Evolutionary conservation across 2,888 invertebrate species (phyloP).

Genomic region (Euclidia mi): DNA sequence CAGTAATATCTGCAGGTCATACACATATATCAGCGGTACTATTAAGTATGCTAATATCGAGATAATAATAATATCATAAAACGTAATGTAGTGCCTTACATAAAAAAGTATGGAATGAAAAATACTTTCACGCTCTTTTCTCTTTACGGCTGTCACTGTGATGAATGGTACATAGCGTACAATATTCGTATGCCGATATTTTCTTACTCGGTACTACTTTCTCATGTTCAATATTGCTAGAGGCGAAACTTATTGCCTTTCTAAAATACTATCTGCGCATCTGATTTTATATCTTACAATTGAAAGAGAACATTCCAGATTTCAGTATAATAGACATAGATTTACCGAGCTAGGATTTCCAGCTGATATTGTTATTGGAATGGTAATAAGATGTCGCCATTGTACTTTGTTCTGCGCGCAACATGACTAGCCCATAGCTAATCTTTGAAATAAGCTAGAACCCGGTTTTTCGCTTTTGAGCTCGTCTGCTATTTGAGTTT

Average conservation of each 20-base stretch:
- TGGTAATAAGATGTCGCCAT: constrained; percentile 3
- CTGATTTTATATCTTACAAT: no score
- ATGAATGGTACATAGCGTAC: constrained; percentile 17
- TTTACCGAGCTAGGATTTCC: not conserved
- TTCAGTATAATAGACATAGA: not conserved
- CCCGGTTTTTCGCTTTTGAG: no score
- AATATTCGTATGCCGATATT: constrained; percentile 19
- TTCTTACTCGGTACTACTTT: constrained; percentile 15
- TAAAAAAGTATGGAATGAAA: constrained; percentile 14
- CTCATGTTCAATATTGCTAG: constrained; percentile 24
- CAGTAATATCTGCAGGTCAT: constrained; percentile 6
- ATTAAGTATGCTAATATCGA: constrained; percentile 15
- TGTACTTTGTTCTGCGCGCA: constrained; percentile 2
- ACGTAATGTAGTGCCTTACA: constrained; percentile 13
- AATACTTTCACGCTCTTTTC: constrained; percentile 14
- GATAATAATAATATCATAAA: constrained; percentile 23
- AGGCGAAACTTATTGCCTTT: no score
- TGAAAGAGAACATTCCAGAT: not conserved
- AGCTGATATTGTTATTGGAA: constrained; percentile 1
- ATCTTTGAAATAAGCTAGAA: no score
- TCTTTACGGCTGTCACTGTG: constrained; percentile 18
- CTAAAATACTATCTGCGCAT: no score
- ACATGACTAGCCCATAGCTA: not conserved
- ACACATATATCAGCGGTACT: constrained; percentile 11
- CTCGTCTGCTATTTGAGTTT: not conserved